Conservation (phyloP, 2,113 vertebrate genomes). For the Anoura caudifer region DNA sequence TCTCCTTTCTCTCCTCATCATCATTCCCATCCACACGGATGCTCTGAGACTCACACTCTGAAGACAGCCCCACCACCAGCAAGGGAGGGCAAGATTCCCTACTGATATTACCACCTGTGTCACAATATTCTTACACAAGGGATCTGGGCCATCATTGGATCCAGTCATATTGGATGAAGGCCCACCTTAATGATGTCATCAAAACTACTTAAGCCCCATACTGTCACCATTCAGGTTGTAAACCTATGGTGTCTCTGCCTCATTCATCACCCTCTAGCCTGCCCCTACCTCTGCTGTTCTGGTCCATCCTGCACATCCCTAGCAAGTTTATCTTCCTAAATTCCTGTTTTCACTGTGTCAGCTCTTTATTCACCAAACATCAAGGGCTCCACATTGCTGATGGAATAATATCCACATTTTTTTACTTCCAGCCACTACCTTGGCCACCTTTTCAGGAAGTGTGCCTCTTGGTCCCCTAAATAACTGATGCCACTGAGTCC, state of each 20-base stretch:
- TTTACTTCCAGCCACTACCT: background rate
- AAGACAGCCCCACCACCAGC: background rate
- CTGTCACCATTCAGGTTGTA: background rate
- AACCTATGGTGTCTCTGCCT: background rate
- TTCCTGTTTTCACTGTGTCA: background rate
- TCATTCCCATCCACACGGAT: background rate
- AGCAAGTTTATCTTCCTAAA: background rate
- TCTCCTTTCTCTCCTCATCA: background rate
- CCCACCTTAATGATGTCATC: background rate
- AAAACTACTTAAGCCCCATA: background rate
- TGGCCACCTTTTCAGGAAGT: background rate
- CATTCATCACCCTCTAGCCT: background rate
- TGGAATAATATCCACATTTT: background rate
- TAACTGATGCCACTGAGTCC: fast-evolving
- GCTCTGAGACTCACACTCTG: background rate
- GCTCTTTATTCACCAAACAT: background rate
- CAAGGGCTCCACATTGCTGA: background rate
- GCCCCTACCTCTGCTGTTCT: background rate
- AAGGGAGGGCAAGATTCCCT: background rate
- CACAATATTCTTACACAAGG: background rate
- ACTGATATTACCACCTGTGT: background rate
- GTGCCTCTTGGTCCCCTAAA: background rate
- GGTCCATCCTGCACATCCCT: background rate
- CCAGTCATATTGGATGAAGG: background rate
- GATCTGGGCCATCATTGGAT: background rate